Conservation (phyloP, 2,113 vertebrate species). For the Pteropus alecto region DNA sequence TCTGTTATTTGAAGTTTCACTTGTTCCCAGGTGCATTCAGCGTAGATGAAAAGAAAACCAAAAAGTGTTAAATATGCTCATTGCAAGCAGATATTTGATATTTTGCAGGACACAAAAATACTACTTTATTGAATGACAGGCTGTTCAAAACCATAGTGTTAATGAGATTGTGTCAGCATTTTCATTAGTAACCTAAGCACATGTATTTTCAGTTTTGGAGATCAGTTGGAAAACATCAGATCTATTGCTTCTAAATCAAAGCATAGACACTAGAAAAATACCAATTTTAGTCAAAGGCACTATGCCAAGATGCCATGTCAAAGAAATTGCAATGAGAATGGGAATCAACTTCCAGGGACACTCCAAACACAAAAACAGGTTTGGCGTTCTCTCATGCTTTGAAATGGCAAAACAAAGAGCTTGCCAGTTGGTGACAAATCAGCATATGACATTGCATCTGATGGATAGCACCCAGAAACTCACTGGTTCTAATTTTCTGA, state of each 20-base stretch:
- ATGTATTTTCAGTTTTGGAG: background rate
- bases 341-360: constrained; percentile 42
- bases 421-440: constrained; percentile 32
- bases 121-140: constrained; percentile 18
- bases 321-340: constrained; percentile 21
- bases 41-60: constrained; percentile 19
- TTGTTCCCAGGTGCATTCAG: constrained; percentile 6
- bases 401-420: constrained; percentile 12
- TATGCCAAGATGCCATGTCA: constrained; percentile 18
- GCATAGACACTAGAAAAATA: constrained; percentile 42
- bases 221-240: constrained; percentile 46
- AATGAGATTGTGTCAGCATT: constrained; percentile 46
- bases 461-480: background rate
- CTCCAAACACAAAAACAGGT: background rate
- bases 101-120: constrained; percentile 30
- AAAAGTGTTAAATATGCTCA: constrained; percentile 34
- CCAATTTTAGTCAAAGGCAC: constrained; percentile 24
- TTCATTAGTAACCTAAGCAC: background rate
- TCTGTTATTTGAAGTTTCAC: background rate
- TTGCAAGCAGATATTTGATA: constrained; percentile 34
- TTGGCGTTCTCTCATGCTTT: background rate
- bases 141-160: background rate
- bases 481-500: constrained; percentile 39
- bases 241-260: constrained; percentile 55
- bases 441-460: background rate